phyloP scores from a whole-genome alignment of 2,888 invertebrate species.

The Serripes groenlandicus region DNA sequence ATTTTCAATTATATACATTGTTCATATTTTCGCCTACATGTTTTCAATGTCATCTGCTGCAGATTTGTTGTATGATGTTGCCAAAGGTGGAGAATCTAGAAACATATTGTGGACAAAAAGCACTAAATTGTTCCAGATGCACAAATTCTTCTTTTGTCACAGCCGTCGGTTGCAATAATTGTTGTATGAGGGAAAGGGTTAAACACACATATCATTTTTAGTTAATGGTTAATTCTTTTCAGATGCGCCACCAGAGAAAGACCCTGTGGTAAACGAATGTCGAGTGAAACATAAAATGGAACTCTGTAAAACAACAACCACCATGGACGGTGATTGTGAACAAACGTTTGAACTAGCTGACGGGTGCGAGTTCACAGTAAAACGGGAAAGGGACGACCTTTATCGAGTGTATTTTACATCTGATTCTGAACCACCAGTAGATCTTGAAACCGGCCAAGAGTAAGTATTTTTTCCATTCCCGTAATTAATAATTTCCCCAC shows the following conservation, averaged over 20 bases:
- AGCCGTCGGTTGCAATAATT: background rate
- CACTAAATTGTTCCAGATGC: background rate
- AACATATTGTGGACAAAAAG: too few relatives aligned
- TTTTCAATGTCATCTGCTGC: too few relatives aligned
- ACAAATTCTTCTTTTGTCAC: background rate
- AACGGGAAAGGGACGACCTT: background rate
- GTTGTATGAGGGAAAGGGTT: background rate
- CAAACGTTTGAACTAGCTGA: background rate
- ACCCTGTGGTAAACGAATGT: background rate
- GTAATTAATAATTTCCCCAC: too few relatives aligned
- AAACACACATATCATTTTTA: background rate
- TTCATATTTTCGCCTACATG: too few relatives aligned
- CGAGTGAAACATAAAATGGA: background rate
- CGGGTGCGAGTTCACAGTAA: background rate
- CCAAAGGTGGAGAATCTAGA: too few relatives aligned
- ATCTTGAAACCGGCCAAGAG: background rate
- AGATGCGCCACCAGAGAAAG: background rate
- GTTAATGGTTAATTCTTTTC: background rate
- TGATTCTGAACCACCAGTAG: background rate
- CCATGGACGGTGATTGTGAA: constrained; percentile 1
- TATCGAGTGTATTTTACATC: background rate
- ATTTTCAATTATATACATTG: too few relatives aligned
- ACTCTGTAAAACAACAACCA: background rate
- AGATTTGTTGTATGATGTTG: too few relatives aligned
- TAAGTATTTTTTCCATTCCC: too few relatives aligned